Percentiles rank a stretch among this genome's conserved stretches.
Evolutionary conservation across 1,140 invertebrate genomes (phyloP).

Genomic region (Megalopta genalis): DNA sequence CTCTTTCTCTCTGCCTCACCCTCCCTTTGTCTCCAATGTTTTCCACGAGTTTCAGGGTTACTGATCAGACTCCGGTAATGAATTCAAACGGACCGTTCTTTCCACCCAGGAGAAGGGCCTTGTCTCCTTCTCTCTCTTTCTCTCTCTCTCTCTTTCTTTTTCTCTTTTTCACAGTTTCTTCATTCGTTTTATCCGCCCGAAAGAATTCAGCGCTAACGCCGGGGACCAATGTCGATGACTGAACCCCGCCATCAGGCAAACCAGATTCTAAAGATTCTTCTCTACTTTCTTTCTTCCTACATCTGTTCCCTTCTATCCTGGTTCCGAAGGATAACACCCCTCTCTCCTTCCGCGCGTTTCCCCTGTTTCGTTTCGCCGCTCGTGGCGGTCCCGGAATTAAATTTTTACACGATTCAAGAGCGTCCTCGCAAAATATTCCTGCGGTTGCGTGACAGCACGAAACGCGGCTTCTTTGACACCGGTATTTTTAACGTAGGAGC

Average conservation of each 20-base stretch:
- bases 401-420: too few species aligned
- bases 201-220: neutral
- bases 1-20: neutral
- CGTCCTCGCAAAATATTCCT: too few species aligned
- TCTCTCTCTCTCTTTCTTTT: neutral
- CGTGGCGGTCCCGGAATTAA: neutral
- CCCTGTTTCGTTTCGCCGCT: neutral
- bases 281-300: neutral
- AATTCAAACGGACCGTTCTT: neutral
- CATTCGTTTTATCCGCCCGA: neutral
- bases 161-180: too few species aligned
- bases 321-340: neutral
- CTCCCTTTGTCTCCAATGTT: neutral
- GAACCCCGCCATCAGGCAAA: neutral
- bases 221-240: slow-evolving; percentile 2
- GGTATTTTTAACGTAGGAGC: too few species aligned
- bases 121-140: neutral
- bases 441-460: too few species aligned
- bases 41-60: slow-evolving; percentile 14
- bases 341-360: too few species aligned
- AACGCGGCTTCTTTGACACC: too few species aligned
- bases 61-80: neutral
- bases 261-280: slow-evolving; percentile 1
- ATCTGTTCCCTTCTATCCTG: neutral
- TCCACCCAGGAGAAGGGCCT: too few species aligned